Percentiles rank a stretch among this genome's conserved stretches.
phyloP scores from a whole-genome alignment of 2,113 vertebrate genomes.

The Gambusia affinis region DNA sequence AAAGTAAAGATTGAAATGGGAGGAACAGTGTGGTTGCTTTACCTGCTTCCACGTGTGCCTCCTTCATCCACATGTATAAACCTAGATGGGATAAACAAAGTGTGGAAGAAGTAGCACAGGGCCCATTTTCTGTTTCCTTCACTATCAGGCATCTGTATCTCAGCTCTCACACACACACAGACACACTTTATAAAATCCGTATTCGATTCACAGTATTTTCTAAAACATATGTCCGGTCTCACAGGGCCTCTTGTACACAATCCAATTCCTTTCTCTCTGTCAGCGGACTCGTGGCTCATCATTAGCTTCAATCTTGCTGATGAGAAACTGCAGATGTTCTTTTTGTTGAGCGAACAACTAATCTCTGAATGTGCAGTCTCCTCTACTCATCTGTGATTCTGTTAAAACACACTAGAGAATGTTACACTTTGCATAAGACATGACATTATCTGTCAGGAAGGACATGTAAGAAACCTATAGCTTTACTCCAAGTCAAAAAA shows the following conservation, averaged over 20 bases:
- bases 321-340: constrained; percentile 80
- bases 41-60: constrained; percentile 44
- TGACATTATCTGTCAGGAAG: neutral
- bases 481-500: constrained; percentile 5
- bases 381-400: constrained; percentile 59
- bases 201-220: constrained; percentile 51
- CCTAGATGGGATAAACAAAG: constrained; percentile 30
- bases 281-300: constrained; percentile 70
- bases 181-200: constrained; percentile 16
- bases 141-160: constrained; percentile 5
- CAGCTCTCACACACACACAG: neutral
- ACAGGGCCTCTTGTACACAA: constrained; percentile 66
- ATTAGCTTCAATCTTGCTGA: constrained; percentile 78
- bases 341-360: constrained; percentile 66
- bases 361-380: constrained; percentile 54
- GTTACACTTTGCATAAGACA: constrained; percentile 8
- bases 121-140: constrained; percentile 21
- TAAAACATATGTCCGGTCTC: constrained; percentile 74
- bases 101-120: constrained; percentile 24
- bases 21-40: constrained; percentile 52
- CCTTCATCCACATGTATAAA: constrained; percentile 53
- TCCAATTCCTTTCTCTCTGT: constrained; percentile 73
- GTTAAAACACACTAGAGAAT: constrained; percentile 29
- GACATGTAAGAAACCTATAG: neutral
- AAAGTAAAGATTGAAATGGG: constrained; percentile 60